A percentile compares a stretch with the other conserved stretches of the same genome.
These are phyloP conservation scores for Zaprionus gabonicus DNA, from an alignment of 1,140 invertebrate species.

Conservation along the genomic window DNA sequence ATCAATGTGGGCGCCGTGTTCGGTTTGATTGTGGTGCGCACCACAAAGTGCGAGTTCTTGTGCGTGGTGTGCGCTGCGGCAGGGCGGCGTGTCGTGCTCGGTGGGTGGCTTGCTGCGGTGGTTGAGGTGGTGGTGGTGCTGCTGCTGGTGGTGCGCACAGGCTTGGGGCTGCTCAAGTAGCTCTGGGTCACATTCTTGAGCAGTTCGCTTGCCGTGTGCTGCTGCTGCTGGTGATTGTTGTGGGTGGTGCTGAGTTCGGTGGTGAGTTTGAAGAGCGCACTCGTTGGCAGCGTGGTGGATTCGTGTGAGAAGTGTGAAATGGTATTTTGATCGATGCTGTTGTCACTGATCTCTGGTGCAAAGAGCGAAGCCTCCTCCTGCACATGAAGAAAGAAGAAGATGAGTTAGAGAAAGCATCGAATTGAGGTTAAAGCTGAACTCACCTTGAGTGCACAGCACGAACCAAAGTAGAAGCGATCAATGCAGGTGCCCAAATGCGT, in stretches of 20 bases:
- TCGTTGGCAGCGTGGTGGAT: slow-evolving; percentile 76
- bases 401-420: neutral
- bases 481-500: slow-evolving; percentile 96
- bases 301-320: slow-evolving; percentile 85
- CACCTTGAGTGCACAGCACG: slow-evolving; percentile 91
- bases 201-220: slow-evolving; percentile 58
- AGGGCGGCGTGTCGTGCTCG: slow-evolving; percentile 53
- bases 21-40: slow-evolving; percentile 70
- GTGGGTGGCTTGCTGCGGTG: slow-evolving; percentile 48
- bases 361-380: slow-evolving; percentile 76
- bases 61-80: slow-evolving; percentile 62
- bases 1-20: slow-evolving; percentile 10
- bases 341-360: slow-evolving; percentile 84
- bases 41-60: slow-evolving; percentile 77
- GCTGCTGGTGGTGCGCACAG: slow-evolving; percentile 51
- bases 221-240: slow-evolving; percentile 37
- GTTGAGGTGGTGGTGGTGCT: slow-evolving; percentile 31
- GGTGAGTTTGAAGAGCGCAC: slow-evolving; percentile 72
- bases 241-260: slow-evolving; percentile 54
- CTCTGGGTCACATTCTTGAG: slow-evolving; percentile 72
- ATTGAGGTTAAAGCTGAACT: slow-evolving; percentile 12
- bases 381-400: neutral
- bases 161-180: slow-evolving; percentile 67
- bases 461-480: slow-evolving; percentile 96
- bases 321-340: slow-evolving; percentile 85